Base-by-base conservation (phyloP, 2,797 vertebrate species). In the Odontamblyopus lacepedii region DNA sequence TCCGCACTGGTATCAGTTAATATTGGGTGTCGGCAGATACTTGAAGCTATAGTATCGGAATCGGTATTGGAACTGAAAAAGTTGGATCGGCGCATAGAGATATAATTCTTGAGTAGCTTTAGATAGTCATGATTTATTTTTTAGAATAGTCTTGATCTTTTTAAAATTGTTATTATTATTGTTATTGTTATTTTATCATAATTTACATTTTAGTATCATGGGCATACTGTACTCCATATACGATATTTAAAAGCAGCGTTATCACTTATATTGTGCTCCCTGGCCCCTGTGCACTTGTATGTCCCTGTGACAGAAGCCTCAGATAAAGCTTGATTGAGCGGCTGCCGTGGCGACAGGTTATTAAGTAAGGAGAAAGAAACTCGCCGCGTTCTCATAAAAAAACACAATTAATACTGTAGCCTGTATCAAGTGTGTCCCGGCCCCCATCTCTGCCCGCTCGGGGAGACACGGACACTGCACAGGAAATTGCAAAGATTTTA, bases 401-500 rank as follows among this genome's bases (percentile, higher is more conserved):
- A 79, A 55, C 90, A 93, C 93, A 95, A 94, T 94, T 93, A 94
- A 93, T 92, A 93, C 84, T 74, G 89, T 89, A 79, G 89, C 89
- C 89, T 89, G 89, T 89, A 90, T 92, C 82, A 84, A 92, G 90
- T 87, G 86, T 84, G 85, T 81, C 77, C 85, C 66, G 29, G 81
- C 82, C 76, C 67, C 81, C 82, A 89, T 90, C 90, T 92, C 84
- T 79, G 77, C 82, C 85, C 82, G 68, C 87, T 86, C 80, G 35
- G 75, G 56, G 77, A 85, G 78, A 77, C 83, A 65, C 87, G 77
- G 78, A 84, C 79, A 74, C 80, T 88, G 86, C 82, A 93, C 94
- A 94, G 94, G 94, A 95, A 94, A 95, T 94, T 95, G 89, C 92
- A 93, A 92, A 93, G 89, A 92, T 92, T 91, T 92, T 94, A 94